Base-by-base conservation (phyloP, 2,888 invertebrate species). In the Argynnis bischoffii region DNA sequence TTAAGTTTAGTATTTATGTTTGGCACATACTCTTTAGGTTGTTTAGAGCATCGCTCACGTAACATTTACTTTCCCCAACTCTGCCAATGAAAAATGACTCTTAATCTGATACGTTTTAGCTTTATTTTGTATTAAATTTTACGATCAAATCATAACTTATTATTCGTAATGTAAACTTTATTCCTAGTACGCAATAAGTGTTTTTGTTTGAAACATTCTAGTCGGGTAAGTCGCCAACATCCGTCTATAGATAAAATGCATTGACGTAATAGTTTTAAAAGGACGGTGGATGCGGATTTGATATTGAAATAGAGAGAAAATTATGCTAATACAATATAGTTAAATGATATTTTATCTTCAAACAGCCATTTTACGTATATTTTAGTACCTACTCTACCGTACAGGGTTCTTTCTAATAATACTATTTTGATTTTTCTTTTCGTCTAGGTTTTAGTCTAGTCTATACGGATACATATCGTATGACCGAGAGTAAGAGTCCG, bases 221-320 rank as follows among this genome's bases (percentile, higher is more conserved):
- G n/a, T 31, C 2, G 16, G n/a, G 47, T 31, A 16, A 48, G 47
- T 35, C 16, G 47, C 26, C 47, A 53, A 66, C 48, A 71, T 71
- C 70, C 70, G 70, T 60, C 50, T 68, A 31, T 57, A 46, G 51
- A 60, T 67, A 60, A 53, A 57, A 51, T 47, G 13, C 18, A 64
- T 64, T 66, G 69, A 71, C 68, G 69, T 69, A 66, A 69, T 61
- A 46, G 55, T 47, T 69, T 68, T 61, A 63, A 55, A 59, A 66
- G 59, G 66, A 63, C 60, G 50, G n/a, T 26, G 26, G 6, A 60
- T 26, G 18, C 66, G 69, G 63, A 66, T 63, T 31, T 56, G 16
- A 51, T 56, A 18, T 47, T 60, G 55, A 31, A 50, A 54, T 48
- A 14, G 26, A 41, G 13, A 46, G 31, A 55, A 15, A 55, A 18